phyloP scores from a whole-genome alignment of 1,140 invertebrate species.

The Rhizoglyphus robini region DNA sequence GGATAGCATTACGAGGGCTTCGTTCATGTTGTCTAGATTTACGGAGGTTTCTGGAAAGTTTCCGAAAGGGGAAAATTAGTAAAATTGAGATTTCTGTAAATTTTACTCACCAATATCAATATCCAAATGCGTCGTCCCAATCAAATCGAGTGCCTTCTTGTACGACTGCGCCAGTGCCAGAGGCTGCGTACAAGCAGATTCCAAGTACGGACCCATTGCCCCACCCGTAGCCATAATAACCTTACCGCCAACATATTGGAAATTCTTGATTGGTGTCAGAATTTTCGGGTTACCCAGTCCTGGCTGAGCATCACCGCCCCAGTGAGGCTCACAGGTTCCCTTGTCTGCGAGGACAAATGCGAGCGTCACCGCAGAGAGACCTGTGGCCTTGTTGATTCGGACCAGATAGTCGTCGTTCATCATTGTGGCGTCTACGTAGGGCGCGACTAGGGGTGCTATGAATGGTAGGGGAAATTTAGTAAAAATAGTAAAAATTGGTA shows the following conservation, averaged over 20 bases:
- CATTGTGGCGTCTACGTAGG: conserved; percentile 15
- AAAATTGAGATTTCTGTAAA: background rate
- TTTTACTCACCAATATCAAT: conserved; percentile 26
- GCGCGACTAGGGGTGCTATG: conserved; percentile 17
- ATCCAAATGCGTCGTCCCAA: conserved; percentile 27
- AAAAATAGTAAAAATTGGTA: no score
- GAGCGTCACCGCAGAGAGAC: conserved; percentile 25
- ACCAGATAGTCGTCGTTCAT: conserved; percentile 19
- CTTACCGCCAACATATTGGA: conserved; percentile 26
- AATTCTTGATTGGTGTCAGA: conserved; percentile 23
- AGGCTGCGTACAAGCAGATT: conserved; percentile 22
- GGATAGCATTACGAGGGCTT: conserved; percentile 26
- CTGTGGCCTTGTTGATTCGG: conserved; percentile 22
- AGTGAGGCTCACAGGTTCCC: conserved; percentile 26
- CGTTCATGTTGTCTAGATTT: conserved; percentile 24
- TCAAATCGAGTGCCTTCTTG: conserved; percentile 23
- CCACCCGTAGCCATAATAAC: conserved; percentile 24
- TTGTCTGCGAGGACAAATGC: conserved; percentile 27
- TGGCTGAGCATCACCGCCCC: conserved; percentile 26
- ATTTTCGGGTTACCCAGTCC: conserved; percentile 25
- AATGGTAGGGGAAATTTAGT: background rate
- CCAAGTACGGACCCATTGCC: conserved; percentile 29
- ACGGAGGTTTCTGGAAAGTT: no score
- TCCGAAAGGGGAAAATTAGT: conserved; percentile 25
- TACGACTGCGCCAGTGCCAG: conserved; percentile 24